A percentile compares a stretch with the other conserved stretches of the same genome.
phyloP scores from a whole-genome alignment of 2,113 vertebrate genomes.

The Balaenoptera acutorostrata region DNA sequence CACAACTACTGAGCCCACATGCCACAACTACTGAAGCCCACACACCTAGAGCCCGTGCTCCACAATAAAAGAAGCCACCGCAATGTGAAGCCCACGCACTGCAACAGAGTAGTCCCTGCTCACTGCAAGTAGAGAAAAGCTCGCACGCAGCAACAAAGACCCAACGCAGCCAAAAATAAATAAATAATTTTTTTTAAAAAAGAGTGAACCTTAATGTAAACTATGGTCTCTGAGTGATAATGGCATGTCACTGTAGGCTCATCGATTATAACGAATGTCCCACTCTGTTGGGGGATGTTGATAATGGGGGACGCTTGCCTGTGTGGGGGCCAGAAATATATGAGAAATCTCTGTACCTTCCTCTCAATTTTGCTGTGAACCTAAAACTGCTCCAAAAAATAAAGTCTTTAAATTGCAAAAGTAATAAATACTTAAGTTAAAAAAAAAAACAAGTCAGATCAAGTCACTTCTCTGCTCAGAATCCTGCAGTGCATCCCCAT shows the following conservation, averaged over 20 bases:
- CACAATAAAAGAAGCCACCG: too few species aligned
- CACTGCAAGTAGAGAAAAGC: too few species aligned
- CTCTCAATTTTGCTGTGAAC: neutral
- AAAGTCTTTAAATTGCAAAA: neutral
- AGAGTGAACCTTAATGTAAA: neutral
- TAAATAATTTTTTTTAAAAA: too few species aligned
- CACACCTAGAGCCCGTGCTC: accelerated
- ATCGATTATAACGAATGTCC: neutral
- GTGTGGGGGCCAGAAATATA: neutral
- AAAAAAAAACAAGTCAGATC: neutral
- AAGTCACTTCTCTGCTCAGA: neutral
- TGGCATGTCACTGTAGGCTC: too few species aligned
- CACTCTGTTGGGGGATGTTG: neutral
- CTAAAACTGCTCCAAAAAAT: neutral
- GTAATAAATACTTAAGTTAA: neutral
- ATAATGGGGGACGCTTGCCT: neutral
- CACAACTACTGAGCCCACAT: too few species aligned
- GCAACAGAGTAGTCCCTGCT: too few species aligned
- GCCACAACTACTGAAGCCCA: too few species aligned
- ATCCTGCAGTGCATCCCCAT: neutral
- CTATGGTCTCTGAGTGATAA: neutral
- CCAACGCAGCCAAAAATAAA: too few species aligned
- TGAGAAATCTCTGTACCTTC: neutral
- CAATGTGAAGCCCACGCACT: too few species aligned
- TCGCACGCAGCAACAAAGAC: too few species aligned